Conservation (phyloP, 2,888 invertebrate species). For the Zhuqinia jingwanae region DNA sequence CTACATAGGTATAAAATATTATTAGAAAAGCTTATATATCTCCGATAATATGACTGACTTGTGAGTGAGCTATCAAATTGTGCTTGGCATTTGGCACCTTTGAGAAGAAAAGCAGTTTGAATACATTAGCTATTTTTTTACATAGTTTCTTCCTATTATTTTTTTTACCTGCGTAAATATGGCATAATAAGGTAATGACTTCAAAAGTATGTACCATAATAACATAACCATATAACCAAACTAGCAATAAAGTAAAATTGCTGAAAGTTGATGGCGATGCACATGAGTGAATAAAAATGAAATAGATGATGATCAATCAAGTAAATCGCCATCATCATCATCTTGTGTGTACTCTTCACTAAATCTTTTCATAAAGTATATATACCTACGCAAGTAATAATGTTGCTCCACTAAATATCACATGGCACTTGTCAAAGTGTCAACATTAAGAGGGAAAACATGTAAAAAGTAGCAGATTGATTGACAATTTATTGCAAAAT, state of each 20-base stretch:
- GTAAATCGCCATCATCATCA: neutral
- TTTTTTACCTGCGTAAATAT: too few relatives aligned
- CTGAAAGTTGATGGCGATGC: neutral
- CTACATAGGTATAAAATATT: too few relatives aligned
- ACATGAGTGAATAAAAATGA: constrained; percentile 2
- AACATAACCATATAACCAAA: too few relatives aligned
- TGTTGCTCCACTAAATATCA: constrained; percentile 66
- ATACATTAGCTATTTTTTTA: too few relatives aligned
- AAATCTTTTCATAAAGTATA: constrained; percentile 22
- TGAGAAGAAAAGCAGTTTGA: neutral
- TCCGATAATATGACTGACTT: constrained; percentile 21
- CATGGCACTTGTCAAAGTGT: constrained; percentile 73
- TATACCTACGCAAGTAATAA: neutral
- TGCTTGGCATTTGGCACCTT: neutral
- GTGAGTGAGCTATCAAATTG: neutral
- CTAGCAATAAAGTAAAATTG: neutral
- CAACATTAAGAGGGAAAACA: constrained; percentile 50
- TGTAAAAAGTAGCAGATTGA: constrained; percentile 13
- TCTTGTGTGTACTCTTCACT: neutral
- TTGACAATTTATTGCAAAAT: constrained; percentile 56
- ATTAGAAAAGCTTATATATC: constrained; percentile 61
- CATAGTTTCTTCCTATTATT: too few relatives aligned
- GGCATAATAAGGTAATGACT: too few relatives aligned
- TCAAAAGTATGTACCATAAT: too few relatives aligned
- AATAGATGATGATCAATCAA: neutral